Evolutionary conservation across 2,888 invertebrate species (phyloP).

Genomic region (Timema cristinae): DNA sequence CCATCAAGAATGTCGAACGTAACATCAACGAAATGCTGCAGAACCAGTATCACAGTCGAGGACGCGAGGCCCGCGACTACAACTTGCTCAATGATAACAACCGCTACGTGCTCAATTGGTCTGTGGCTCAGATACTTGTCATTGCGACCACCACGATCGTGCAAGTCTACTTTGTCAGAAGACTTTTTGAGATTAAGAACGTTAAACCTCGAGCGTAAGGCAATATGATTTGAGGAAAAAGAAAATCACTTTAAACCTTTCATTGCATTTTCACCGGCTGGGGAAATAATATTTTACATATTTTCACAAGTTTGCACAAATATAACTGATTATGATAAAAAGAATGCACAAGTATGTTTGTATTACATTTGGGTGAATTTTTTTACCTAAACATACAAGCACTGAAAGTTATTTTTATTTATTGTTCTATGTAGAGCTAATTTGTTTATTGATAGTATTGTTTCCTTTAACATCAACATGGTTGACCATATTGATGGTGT

Average conservation of each 20-base stretch:
- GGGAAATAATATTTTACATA: too few species aligned
- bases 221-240: neutral
- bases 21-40: constrained; percentile 83
- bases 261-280: too few species aligned
- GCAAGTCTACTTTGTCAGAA: constrained; percentile 85
- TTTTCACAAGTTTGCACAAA: too few species aligned
- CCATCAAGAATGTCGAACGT: constrained; percentile 72
- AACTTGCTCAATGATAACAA: constrained; percentile 79
- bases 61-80: constrained; percentile 76
- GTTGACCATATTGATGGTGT: too few species aligned
- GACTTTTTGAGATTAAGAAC: constrained; percentile 75
- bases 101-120: constrained; percentile 84
- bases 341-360: too few species aligned
- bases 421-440: too few species aligned
- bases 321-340: too few species aligned
- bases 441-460: too few species aligned
- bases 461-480: too few species aligned
- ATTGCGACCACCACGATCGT: constrained; percentile 72
- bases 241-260: neutral
- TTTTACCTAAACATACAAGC: too few species aligned
- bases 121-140: constrained; percentile 78
- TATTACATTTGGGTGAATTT: too few species aligned
- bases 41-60: constrained; percentile 75
- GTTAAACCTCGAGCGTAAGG: constrained; percentile 19
- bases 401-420: too few species aligned